Conservation (phyloP, 2,888 invertebrate species). For the Polyploca ridens region DNA sequence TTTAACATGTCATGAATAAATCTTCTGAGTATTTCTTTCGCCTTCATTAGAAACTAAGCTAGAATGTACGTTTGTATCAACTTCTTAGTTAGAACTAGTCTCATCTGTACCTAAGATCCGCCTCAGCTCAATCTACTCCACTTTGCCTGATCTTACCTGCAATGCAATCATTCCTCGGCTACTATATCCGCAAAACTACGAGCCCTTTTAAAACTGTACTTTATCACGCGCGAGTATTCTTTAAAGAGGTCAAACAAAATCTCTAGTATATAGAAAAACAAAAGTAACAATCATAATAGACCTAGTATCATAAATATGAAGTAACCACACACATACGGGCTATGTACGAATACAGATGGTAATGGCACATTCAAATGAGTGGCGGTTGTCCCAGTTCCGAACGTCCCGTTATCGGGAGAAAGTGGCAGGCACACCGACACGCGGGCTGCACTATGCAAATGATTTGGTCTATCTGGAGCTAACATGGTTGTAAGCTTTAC, state of each 20-base stretch:
- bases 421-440: slow-evolving; percentile 55
- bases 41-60: no score
- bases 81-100: background rate
- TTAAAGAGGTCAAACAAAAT: no score
- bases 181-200: background rate
- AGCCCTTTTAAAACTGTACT: no score
- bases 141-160: background rate
- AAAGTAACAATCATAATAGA: background rate
- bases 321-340: slow-evolving; percentile 28
- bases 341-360: background rate
- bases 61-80: no score
- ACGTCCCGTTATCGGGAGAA: slow-evolving; percentile 77
- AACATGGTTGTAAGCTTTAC: background rate
- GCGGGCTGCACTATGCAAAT: slow-evolving; percentile 77
- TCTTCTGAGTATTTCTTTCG: no score
- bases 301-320: slow-evolving; percentile 9
- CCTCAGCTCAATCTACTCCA: slow-evolving; percentile 3
- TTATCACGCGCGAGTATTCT: no score
- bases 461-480: slow-evolving; percentile 32
- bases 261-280: no score
- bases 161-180: background rate
- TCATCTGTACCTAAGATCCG: background rate
- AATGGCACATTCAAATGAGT: slow-evolving; percentile 37
- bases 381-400: slow-evolving; percentile 68
- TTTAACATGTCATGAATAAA: no score